Evolutionary conservation across 2,888 invertebrate species (phyloP).

Genomic region (Sesamia inferens): DNA sequence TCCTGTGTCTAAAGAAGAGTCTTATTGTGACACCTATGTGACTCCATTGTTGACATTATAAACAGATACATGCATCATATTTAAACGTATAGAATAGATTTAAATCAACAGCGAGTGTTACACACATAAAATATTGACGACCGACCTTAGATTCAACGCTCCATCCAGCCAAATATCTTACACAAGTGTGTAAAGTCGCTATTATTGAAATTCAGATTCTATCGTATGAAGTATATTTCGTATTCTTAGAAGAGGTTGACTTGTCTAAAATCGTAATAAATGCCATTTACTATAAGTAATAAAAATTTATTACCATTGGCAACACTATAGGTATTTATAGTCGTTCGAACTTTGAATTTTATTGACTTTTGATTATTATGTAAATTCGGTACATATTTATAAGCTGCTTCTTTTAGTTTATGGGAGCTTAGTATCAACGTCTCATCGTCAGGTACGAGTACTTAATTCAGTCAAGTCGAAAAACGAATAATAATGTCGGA

Average conservation of each 20-base stretch:
- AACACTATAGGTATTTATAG: slow-evolving; percentile 37
- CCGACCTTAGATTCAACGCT: slow-evolving; percentile 13
- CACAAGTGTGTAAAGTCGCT: slow-evolving; percentile 29
- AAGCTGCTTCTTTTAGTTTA: not conserved
- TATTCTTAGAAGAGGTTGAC: slow-evolving; percentile 55
- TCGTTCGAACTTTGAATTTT: slow-evolving; percentile 45
- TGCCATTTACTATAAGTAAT: slow-evolving; percentile 57
- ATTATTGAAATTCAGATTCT: slow-evolving; percentile 59
- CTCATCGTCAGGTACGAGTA: too few relatives aligned
- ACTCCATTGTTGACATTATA: not conserved
- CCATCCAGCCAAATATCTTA: slow-evolving; percentile 38
- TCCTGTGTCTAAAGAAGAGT: too few relatives aligned
- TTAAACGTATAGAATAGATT: not conserved
- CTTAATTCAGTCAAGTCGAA: too few relatives aligned
- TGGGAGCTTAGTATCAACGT: not conserved
- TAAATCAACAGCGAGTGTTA: not conserved
- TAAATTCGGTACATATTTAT: not conserved
- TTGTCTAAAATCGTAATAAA: slow-evolving; percentile 60
- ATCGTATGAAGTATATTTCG: slow-evolving; percentile 56
- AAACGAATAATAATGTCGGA: too few relatives aligned
- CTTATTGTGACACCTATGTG: too few relatives aligned
- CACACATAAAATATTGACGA: slow-evolving; percentile 8
- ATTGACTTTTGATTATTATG: slow-evolving; percentile 36
- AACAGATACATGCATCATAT: not conserved
- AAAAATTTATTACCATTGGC: slow-evolving; percentile 54